Conservation (phyloP, 2,888 invertebrate genomes). For the Falcaria lacertinaria region DNA sequence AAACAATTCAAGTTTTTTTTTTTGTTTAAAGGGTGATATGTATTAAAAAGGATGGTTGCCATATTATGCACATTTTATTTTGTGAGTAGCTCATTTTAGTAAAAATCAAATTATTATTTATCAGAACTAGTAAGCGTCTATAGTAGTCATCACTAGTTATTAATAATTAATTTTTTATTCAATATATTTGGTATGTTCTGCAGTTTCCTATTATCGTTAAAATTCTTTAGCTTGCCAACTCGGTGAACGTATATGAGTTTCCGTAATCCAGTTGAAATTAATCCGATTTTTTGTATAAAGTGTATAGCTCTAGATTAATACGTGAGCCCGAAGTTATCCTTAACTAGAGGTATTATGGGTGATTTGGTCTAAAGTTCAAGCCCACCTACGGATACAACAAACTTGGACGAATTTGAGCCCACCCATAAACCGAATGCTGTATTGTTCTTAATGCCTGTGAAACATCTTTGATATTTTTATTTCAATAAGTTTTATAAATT, state of each 20-base stretch:
- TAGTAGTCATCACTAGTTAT: too few species aligned
- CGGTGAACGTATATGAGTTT: constrained; percentile 30
- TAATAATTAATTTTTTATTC: too few species aligned
- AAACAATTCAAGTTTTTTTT: not conserved
- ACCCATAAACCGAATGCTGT: constrained; percentile 48
- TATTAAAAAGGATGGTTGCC: too few species aligned
- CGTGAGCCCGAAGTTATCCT: constrained; percentile 51
- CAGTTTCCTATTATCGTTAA: too few species aligned
- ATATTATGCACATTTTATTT: too few species aligned
- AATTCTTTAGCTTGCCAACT: constrained; percentile 16
- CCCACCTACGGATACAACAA: constrained; percentile 62
- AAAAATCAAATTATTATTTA: too few species aligned
- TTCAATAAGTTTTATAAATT: constrained; percentile 17
- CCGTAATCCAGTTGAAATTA: constrained; percentile 30
- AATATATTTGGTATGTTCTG: too few species aligned
- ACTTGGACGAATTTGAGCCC: constrained; percentile 62
- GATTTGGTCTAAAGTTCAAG: constrained; percentile 60
- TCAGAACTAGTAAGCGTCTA: too few species aligned
- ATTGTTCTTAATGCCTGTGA: constrained; percentile 36
- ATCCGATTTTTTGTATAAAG: constrained; percentile 39
- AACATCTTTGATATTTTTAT: constrained; percentile 46
- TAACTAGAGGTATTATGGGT: constrained; percentile 73
- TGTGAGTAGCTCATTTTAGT: too few species aligned
- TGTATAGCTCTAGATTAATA: constrained; percentile 67
- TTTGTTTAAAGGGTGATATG: not conserved